Percentiles rank a stretch among this genome's conserved stretches.
Evolutionary conservation across 2,113 vertebrate species (phyloP).

Genomic region (Cisticola juncidis): DNA sequence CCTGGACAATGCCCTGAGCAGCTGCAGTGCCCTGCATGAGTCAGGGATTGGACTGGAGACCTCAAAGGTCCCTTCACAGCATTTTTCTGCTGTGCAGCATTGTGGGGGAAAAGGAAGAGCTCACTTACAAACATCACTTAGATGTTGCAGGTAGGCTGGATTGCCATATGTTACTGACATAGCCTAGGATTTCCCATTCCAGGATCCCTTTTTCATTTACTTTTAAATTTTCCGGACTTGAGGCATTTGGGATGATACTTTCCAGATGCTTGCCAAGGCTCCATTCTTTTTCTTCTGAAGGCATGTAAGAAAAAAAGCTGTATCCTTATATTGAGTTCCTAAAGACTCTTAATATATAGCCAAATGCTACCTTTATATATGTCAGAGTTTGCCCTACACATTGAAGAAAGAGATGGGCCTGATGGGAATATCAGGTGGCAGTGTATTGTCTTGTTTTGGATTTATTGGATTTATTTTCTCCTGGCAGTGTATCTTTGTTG

Average conservation of each 20-base stretch:
- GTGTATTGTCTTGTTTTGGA: no score
- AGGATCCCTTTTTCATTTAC: background rate
- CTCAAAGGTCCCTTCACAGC: background rate
- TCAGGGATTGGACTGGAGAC: background rate
- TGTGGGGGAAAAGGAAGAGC: background rate
- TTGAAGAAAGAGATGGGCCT: background rate
- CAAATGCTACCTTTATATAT: background rate
- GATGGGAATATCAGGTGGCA: background rate
- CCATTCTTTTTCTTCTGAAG: background rate
- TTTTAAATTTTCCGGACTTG: background rate
- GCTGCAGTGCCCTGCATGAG: background rate
- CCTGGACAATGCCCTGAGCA: background rate
- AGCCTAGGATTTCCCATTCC: background rate
- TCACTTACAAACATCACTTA: background rate
- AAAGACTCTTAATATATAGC: background rate
- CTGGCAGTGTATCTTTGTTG: constrained; percentile 23
- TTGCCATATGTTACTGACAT: background rate
- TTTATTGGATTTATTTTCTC: background rate
- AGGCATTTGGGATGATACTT: background rate
- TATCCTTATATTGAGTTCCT: background rate
- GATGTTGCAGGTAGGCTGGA: background rate
- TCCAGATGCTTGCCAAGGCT: background rate
- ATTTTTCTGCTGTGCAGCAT: background rate
- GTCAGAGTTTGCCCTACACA: background rate
- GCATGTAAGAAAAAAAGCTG: background rate